Evolutionary conservation across 1,140 invertebrate genomes (phyloP), one percentile per base, ranked within the genome.

Genomic region (Drosophila yakuba): DNA sequence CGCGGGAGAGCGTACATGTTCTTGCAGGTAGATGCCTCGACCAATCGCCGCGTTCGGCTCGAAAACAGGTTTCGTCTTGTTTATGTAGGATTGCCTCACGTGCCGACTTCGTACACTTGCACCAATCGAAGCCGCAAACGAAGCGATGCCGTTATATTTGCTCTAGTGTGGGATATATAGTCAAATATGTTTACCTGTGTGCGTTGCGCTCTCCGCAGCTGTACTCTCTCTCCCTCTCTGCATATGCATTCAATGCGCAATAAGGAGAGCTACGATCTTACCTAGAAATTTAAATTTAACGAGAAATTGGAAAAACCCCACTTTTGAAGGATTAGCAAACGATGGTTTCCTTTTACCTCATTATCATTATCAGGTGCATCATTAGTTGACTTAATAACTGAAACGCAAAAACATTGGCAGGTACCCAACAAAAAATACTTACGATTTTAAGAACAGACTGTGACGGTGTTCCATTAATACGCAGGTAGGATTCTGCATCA

Each of bases 51-150:
- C 39, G 47, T 20, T 50, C 36, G 48, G 76, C 52, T 52, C 4
- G 17, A 23, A 89, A 88, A 88, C 83, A 81, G 81, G 84, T 84
- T 88, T 76, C 48, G 60, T 45, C 63, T 74, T 78, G 81, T 76
- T 58, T 88, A 88, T 86, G 44, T 66, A 80, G 77, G 59, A 81
- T 62, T 43, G 47, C 63, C 83, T 77, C 74, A 69, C 73, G 74
- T 76, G 61, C 66, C 67, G 54, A 71, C 72, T 71, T 82, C 79
- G 78, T 83, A 86, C 83, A 88, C 83, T 88, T 88, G 83, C 83
- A 89, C 84, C 84, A 89, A 89, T 88, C 77, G 71, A 77, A 63
- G 75, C 74, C 66, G 63, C 44, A 62, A 60, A 61, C 66, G 75
- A 67, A 48, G 54, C 79, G 67, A 61, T 60, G 63, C 83, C 83